Evolutionary conservation across 2,888 invertebrate genomes (phyloP).

Genomic region (Acanthosoma haemorrhoidale): DNA sequence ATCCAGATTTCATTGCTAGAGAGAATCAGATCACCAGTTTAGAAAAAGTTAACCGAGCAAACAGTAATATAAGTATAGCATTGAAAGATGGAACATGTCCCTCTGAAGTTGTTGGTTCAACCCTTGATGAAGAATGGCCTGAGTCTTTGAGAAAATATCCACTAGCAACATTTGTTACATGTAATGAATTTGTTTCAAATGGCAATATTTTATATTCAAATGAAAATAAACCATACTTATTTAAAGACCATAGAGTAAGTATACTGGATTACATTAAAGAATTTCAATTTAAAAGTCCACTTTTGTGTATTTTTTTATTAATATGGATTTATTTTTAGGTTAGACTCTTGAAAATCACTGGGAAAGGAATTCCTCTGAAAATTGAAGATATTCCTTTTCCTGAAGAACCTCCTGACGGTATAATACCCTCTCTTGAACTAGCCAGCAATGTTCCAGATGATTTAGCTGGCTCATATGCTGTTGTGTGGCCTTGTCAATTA

Average conservation of each 20-base stretch:
- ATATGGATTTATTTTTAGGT: conserved; percentile 10
- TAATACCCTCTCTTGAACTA: not conserved
- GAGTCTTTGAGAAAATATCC: not conserved
- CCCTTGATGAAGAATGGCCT: not conserved
- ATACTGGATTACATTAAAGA: not conserved
- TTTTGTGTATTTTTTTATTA: not conserved
- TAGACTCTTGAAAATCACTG: not conserved
- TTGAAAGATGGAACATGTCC: too few species aligned
- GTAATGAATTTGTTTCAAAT: not conserved
- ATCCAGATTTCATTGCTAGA: not conserved
- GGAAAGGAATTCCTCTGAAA: not conserved
- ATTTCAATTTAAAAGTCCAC: not conserved
- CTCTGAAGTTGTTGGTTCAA: not conserved
- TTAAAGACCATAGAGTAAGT: conserved; percentile 15
- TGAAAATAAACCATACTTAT: conserved; percentile 17
- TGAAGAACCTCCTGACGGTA: conserved; percentile 13
- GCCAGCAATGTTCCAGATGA: not conserved
- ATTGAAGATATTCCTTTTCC: conserved; percentile 18
- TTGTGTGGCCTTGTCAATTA: conserved; percentile 25
- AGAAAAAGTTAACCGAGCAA: not conserved
- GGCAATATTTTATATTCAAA: not conserved
- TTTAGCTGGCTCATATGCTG: conserved; percentile 8
- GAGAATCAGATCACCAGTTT: not conserved
- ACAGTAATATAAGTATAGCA: not conserved
- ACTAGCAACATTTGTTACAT: not conserved